Percentiles rank a stretch among this genome's conserved stretches.
Evolutionary conservation across 2,888 invertebrate species (phyloP).

Genomic region (Drymonia ruficornis): DNA sequence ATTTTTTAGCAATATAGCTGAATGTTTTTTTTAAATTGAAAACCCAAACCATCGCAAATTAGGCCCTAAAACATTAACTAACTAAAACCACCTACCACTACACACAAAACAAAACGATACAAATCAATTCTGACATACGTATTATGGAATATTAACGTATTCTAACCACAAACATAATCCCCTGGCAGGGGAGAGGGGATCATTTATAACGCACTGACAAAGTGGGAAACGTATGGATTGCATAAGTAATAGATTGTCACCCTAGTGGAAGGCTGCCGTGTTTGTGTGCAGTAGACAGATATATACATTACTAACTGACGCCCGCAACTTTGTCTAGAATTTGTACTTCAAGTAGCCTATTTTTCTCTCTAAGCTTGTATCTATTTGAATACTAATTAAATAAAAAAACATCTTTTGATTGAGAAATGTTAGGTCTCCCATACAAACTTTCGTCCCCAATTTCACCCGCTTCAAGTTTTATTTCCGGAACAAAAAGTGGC

Average conservation of each 20-base stretch:
- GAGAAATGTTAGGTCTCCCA: too few relatives aligned
- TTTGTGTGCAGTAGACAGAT: not conserved
- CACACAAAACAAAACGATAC: slow-evolving; percentile 13
- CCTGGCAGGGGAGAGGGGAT: slow-evolving; percentile 17
- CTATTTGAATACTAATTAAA: too few relatives aligned
- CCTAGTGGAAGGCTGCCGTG: slow-evolving; percentile 27
- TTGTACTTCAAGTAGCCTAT: too few relatives aligned
- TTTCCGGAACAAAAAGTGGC: too few relatives aligned
- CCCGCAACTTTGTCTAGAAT: too few relatives aligned
- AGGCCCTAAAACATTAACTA: not conserved
- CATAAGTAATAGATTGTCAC: slow-evolving; percentile 40
- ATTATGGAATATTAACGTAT: slow-evolving; percentile 13
- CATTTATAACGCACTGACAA: slow-evolving; percentile 28
- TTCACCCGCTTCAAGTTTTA: too few relatives aligned
- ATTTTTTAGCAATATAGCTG: too few relatives aligned
- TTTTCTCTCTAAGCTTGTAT: too few relatives aligned
- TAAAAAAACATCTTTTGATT: too few relatives aligned
- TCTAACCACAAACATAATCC: slow-evolving; percentile 20
- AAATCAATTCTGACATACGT: slow-evolving; percentile 18
- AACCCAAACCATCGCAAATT: not conserved
- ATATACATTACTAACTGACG: not conserved
- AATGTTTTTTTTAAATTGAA: too few relatives aligned
- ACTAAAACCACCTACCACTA: not conserved
- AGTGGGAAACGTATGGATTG: slow-evolving; percentile 35
- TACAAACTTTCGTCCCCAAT: too few relatives aligned